These are phyloP conservation scores for Notospermus geniculatus DNA, from an alignment of 1,140 invertebrate species.

Conservation along the genomic window DNA sequence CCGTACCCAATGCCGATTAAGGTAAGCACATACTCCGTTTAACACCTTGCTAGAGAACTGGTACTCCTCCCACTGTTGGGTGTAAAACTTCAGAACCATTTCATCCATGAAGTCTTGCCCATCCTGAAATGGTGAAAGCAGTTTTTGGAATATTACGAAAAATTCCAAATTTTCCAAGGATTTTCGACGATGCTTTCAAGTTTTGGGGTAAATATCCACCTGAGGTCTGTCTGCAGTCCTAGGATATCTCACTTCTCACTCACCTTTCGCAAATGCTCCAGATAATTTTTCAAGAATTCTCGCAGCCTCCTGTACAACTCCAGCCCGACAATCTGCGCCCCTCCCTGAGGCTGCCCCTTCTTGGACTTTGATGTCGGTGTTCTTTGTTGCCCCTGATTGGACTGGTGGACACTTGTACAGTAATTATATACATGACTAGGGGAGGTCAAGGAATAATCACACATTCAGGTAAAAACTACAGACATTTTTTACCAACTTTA, in stretches of 20 bases:
- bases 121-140: constrained; percentile 68
- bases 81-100: constrained; percentile 89
- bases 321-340: constrained; percentile 91
- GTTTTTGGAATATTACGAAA: no score
- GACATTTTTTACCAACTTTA: no score
- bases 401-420: constrained; percentile 89
- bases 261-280: constrained; percentile 75
- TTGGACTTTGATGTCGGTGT: constrained; percentile 13
- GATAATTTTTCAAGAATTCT: constrained; percentile 86
- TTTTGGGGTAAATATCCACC: no score
- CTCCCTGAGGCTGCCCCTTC: constrained; percentile 56
- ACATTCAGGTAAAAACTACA: no score
- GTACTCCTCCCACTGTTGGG: constrained; percentile 96
- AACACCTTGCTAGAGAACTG: constrained; percentile 96
- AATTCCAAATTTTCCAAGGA: no score
- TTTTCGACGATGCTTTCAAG: no score
- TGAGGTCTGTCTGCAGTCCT: no score
- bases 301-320: constrained; percentile 92
- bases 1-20: constrained; percentile 98
- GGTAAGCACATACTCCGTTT: constrained; percentile 95
- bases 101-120: constrained; percentile 93
- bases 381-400: constrained; percentile 38
- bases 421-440: constrained; percentile 92
- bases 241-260: no score
- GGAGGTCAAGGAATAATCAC: constrained; percentile 48